Base-by-base conservation (phyloP, 2,113 vertebrate genomes). In the Regulus satrapa region DNA sequence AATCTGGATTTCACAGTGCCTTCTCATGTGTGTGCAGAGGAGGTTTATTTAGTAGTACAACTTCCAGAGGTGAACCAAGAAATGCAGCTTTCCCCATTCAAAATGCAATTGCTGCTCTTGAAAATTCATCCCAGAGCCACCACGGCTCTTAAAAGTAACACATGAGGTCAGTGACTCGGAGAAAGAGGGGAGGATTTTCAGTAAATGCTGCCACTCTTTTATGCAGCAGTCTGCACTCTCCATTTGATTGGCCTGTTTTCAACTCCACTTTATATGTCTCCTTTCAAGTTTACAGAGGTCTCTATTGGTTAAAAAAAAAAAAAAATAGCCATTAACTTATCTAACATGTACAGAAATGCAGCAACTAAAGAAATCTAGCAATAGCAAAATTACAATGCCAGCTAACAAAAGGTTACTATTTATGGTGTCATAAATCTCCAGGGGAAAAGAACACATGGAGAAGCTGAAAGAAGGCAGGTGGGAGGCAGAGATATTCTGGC, bases 391-490 rank as follows among this genome's bases (percentile, higher is more conserved):
- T 10, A 76, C 34, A 95, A 61, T 7, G 4, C 9, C 43, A 67
- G 32, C 32, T 54, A 89, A 92, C 59, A 95, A 96, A 95, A 91
- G 29, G n/a, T 59, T 92, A 18, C 69, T 86, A 73, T 95, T 93
- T 85, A 67, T 59, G 25, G 48, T 55, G 23, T n/a, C n/a, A 82
- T 79, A 56, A 66, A 71, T 75, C 67, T 72, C 25, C 18, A 25
- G 9, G 49, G 54, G 8, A 36, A 91, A 73, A 76, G 40, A 96
- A 46, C 4, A 18, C 51, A 64, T 8, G 8, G 48, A 67, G 38
- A 24, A 89, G 21, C 32, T 95, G 63, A 82, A 89, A 72, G 62
- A 46, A 85, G 24, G 38, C 12, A 66, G 41, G 41, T 52, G n/a
- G 36, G 46, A 83, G 49, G 51, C 32, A 90, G n/a, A 51, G 8